These are phyloP conservation scores for Pristionchus japonicus DNA, from an alignment of 2,888 invertebrate genomes.

Conservation along the genomic window DNA sequence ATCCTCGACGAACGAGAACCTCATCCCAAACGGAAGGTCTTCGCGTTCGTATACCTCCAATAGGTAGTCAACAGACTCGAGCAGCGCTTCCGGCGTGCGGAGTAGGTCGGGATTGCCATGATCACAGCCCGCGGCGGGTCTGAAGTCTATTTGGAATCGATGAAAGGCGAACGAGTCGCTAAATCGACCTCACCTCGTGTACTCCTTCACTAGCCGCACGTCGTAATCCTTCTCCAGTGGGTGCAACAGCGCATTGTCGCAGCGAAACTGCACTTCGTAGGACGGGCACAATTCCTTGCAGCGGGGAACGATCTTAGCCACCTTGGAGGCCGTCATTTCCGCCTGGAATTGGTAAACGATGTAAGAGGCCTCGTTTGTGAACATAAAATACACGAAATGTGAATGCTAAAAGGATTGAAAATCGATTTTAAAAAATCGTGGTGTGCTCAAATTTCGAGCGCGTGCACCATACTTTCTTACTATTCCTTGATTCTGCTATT, in stretches of 20 bases:
- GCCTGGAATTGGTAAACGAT: background rate
- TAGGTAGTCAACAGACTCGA: constrained; percentile 54
- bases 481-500: too few relatives aligned
- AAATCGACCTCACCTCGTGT: constrained; percentile 4
- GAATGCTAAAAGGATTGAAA: too few relatives aligned
- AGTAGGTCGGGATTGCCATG: constrained; percentile 32
- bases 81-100: constrained; percentile 53
- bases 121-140: constrained; percentile 21
- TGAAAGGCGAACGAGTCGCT: background rate
- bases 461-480: too few relatives aligned
- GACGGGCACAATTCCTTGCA: constrained; percentile 53
- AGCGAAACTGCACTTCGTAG: constrained; percentile 54
- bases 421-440: too few relatives aligned
- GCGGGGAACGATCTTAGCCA: background rate
- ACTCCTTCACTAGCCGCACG: constrained; percentile 37
- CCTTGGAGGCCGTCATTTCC: background rate
- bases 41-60: constrained; percentile 45
- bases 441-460: too few relatives aligned
- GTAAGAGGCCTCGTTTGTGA: background rate
- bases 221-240: constrained; percentile 51
- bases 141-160: background rate
- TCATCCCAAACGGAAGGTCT: constrained; percentile 38
- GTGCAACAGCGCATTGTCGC: constrained; percentile 53
- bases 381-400: too few relatives aligned
- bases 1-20: constrained; percentile 58